Evolutionary conservation across 2,113 vertebrate genomes (phyloP).

Genomic region (Toxotes chatareus): DNA sequence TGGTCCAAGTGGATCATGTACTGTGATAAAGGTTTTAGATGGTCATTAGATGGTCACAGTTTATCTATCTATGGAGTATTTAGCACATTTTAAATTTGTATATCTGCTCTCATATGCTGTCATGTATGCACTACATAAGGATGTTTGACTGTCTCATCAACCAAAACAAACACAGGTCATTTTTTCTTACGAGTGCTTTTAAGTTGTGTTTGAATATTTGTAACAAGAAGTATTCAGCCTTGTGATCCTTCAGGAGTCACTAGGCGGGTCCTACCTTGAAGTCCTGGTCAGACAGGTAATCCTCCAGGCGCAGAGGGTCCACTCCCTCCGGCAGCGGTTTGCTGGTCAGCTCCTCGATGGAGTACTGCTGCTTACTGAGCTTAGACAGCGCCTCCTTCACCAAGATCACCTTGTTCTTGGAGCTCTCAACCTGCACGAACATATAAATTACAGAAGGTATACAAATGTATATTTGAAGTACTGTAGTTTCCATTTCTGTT

Average conservation of each 20-base stretch:
- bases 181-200: too few species aligned
- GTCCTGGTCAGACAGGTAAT: conserved; percentile 86
- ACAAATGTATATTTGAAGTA: neutral
- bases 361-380: conserved; percentile 84
- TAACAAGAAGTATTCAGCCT: neutral
- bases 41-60: too few species aligned
- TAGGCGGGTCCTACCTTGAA: conserved; percentile 79
- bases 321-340: conserved; percentile 86
- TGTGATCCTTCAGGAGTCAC: neutral
- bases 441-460: neutral
- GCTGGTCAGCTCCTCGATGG: conserved; percentile 83
- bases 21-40: neutral
- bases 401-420: conserved; percentile 81
- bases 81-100: neutral
- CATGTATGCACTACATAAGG: neutral
- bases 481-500: neutral
- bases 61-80: neutral
- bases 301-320: conserved; percentile 85
- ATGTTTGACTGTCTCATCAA: too few species aligned
- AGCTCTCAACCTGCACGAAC: conserved; percentile 60
- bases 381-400: conserved; percentile 84
- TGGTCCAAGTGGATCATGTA: too few species aligned
- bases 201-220: neutral
- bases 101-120: neutral
- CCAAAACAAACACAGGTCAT: neutral